phyloP scores from a whole-genome alignment of 2,888 invertebrate species.

The Gortyna flavago region DNA sequence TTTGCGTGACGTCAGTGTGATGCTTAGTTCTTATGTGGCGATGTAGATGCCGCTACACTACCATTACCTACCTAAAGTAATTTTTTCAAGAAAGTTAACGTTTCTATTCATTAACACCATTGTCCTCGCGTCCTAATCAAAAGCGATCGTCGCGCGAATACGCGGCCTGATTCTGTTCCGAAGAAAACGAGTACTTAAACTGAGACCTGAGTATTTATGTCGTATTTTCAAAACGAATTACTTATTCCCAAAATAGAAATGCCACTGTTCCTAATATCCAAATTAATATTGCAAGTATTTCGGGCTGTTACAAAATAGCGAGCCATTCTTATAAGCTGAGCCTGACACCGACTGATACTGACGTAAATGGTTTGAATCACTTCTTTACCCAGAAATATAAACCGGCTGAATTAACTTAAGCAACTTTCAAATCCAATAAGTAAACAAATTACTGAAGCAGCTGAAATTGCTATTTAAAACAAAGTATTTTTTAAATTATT shows the following conservation, averaged over 20 bases:
- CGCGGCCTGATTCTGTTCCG: too few species aligned
- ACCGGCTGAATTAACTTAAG: conserved; percentile 7
- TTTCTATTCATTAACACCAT: too few species aligned
- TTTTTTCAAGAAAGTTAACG: background rate
- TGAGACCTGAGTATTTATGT: background rate
- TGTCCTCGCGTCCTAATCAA: too few species aligned
- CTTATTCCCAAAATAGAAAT: conserved; percentile 16
- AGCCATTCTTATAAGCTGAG: conserved; percentile 36
- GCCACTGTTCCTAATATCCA: conserved; percentile 34
- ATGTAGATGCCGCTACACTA: background rate
- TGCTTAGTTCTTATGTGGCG: background rate
- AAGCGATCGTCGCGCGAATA: too few species aligned
- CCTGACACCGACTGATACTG: conserved; percentile 63
- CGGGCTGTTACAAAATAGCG: conserved; percentile 33
- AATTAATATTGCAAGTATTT: conserved; percentile 56
- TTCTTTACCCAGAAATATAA: conserved; percentile 42
- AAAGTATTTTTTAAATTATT: background rate
- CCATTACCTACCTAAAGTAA: background rate
- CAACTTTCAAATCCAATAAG: conserved; percentile 12
- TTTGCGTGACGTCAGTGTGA: background rate
- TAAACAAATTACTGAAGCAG: conserved; percentile 22
- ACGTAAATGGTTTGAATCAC: conserved; percentile 18
- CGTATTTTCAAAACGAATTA: background rate
- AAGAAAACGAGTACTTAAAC: background rate
- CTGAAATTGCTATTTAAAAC: background rate